Evolutionary conservation across 2,797 vertebrate species (phyloP), one percentile per base, ranked within the genome.

Genomic region (Myiotriccus ornatus): DNA sequence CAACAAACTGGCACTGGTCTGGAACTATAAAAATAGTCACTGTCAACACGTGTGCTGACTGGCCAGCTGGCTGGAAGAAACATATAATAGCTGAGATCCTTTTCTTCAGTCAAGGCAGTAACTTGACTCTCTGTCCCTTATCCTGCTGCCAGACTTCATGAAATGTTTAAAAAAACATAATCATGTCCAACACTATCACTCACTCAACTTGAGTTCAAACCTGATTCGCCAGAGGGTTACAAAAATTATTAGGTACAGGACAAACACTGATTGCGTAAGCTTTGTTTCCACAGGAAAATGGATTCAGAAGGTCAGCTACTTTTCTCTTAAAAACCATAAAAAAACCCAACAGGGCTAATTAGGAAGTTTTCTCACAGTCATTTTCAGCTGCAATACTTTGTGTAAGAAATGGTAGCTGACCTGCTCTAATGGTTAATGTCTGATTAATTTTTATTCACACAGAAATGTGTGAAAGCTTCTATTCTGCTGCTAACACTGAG

Each of bases 281-380:
- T 90, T 92, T 89, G 73, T 94, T 96, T 96, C 83, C 95, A 94
- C 84, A 94, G 90, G 90, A 95, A 95, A 92, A 88, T 5, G 49
- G 39, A 90, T 86, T 94, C 88, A 92, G 70, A 76, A 93, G 67
- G 90, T 93, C 83, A 90, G 49, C 74, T 76, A 56, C 23, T 84
- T 93, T 94, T 84, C 53, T 71, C 24, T 60, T 86, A 65, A 90
- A 84, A 90, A 89, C 8, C 5, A 39, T 50, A 32, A 43, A 23
- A 39, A 52, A 73, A 70, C 7, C 30, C 44, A 69, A 20, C 32
- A 53, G 57, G 25, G 46, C 74, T 84, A 88, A 93, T 88, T 71
- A 90, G 59, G 80, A 94, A 62, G 34, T 59, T 84, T 90, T 93
- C 83, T 55, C 80, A 49, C 49, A 84, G 69, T 84, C 46, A 57